Evolutionary conservation across 2,797 vertebrate genomes (phyloP), one percentile per base, ranked within the genome.

Genomic region (Cephalopachus bancanus): DNA sequence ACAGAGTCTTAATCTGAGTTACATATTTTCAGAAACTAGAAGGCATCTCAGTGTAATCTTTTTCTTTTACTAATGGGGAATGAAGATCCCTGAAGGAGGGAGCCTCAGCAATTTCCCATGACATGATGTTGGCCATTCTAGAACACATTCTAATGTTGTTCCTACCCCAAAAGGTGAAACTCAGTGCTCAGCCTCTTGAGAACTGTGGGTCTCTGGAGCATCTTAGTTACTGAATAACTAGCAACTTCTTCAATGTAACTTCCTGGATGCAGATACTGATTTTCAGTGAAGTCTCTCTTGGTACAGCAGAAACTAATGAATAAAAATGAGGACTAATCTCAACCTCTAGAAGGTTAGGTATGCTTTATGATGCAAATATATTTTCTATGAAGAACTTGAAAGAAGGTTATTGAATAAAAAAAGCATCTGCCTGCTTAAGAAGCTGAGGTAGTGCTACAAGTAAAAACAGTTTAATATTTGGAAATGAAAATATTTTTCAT

Each of bases 371-470:
- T 51, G 19, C 62, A 91, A 88, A 80, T 60, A 53, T 88, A 33
- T 80, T 94, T 86, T 91, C 80, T 95, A 11, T 69, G 79, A 80
- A 96, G 74, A 75, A 57, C 55, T 64, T 74, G 10, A 89, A 74
- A 33, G 67, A 74, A 90, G 53, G 24, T 8, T 14, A 60, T 57
- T 55, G n/a, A 69, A 49, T 67, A 37, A 69, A 69, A 69, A 71
- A 79, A 44, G n/a, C 20, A 76, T 64, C 60, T 87, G 60, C 30
- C n/a, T 74, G 33, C n/a, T 62, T 30, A 8, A 11, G 7, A 85
- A 83, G 15, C 19, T 84, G 57, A 33, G 33, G 28, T 33, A 44
- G 59, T 28, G 9, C 87, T 24, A 69, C 17, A 7, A 65, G 49
- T 71, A 71, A 75, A 69, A 87, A 76, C 10, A 15, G 6, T 64